Conservation (phyloP, 2,113 vertebrate genomes). For the Trachemys scripta region DNA sequence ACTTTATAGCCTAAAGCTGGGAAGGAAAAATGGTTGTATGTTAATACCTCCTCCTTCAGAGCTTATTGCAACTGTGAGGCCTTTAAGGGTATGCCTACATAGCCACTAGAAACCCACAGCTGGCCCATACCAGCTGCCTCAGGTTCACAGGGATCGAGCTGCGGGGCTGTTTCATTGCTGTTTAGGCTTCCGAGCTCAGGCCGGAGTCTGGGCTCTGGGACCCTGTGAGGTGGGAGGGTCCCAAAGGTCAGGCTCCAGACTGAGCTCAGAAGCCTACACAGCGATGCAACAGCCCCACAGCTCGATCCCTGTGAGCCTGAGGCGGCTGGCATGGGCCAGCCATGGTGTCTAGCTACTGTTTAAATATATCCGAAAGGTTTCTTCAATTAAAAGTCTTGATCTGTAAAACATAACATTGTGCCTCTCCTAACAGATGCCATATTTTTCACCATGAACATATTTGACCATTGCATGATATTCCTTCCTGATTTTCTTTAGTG, state of each 20-base stretch:
- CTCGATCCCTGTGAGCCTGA: neutral
- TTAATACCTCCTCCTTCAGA: neutral
- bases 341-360: neutral
- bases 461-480: constrained; percentile 33
- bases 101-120: too few relatives aligned
- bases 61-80: constrained; percentile 7
- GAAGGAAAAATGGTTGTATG: neutral
- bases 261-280: too few relatives aligned
- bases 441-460: constrained; percentile 15
- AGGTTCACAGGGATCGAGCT: too few relatives aligned
- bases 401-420: constrained; percentile 15
- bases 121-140: too few relatives aligned
- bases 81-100: neutral
- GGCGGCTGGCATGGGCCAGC: neutral
- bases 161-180: too few relatives aligned
- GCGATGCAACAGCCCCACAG: neutral
- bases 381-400: constrained; percentile 34
- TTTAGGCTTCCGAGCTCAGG: too few relatives aligned
- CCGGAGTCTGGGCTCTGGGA: too few relatives aligned
- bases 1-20: neutral
- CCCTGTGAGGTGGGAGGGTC: too few relatives aligned
- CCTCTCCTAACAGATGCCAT: constrained; percentile 18
- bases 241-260: too few relatives aligned
- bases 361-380: neutral
- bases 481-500: constrained; percentile 19